Base-by-base conservation (phyloP, 2,113 vertebrate species). In the Hoplias malabaricus region DNA sequence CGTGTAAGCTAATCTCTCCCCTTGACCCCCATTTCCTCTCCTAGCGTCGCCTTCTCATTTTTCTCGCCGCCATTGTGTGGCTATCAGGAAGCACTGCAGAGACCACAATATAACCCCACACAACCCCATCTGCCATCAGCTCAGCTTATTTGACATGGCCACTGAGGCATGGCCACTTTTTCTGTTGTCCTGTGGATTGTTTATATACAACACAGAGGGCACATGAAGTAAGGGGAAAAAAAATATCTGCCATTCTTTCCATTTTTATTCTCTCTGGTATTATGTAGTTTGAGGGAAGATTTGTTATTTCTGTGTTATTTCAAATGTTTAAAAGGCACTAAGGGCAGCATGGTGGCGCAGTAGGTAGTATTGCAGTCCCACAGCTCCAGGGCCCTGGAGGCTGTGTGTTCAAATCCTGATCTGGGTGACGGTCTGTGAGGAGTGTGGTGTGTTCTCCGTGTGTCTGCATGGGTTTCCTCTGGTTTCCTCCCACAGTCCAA, bases 11-110 rank as follows among this genome's bases (percentile, higher is more conserved):
- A 86, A 90, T 88, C 83, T 86, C 75, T 82, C 77, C 68, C 71
- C 84, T 84, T 81, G 70, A 85, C 84, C 80, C 59, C 50, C 54
- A 82, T 50, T 73, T 84, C 69, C 54, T 42, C 59, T 42, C 72
- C 77, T n/a, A 16, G 46, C 50, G 31, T 34, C 46, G 36, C 62
- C 21, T 65, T 79, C 50, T 78, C 70, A 75, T 84, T 69, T 79
- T 83, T 86, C 80, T 83, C 84, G 66, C 65, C 84, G 80, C 82
- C 80, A 83, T 56, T 74, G 76, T 73, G 84, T 87, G 85, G 84
- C 86, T 65, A 82, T 73, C 42, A 62, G 80, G 84, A 84, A 82
- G 81, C 85, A 78, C 69, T 79, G 67, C 66, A 83, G 84, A 86
- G 85, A 85, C 86, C 77, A 36, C 36, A 67, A 53, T 79, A 74